A percentile compares a stretch with the other conserved stretches of the same genome.
Evolutionary conservation across 2,888 invertebrate species (phyloP).

Genomic region (Asteroscopus sphinx): DNA sequence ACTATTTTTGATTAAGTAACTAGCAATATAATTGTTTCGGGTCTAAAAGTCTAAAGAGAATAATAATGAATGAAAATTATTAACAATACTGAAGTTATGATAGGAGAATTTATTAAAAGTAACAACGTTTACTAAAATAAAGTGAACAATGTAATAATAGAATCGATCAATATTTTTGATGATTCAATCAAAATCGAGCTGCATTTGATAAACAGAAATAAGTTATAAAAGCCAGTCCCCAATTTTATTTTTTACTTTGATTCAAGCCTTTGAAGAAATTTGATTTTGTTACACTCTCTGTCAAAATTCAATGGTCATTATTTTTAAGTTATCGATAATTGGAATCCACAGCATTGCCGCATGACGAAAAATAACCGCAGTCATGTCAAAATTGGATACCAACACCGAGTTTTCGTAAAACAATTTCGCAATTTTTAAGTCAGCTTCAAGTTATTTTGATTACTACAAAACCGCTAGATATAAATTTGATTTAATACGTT

Average conservation of each 20-base stretch:
- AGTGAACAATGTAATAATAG: slow-evolving; percentile 3
- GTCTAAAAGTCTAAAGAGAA: neutral
- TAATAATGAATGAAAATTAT: slow-evolving; percentile 6
- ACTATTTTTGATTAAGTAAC: slow-evolving; percentile 15
- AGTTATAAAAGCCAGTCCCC: neutral
- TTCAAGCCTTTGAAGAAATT: slow-evolving; percentile 20
- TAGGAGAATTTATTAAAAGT: neutral
- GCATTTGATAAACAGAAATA: slow-evolving; percentile 18
- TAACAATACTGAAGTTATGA: neutral
- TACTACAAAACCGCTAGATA: slow-evolving; percentile 46
- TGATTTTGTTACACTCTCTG: slow-evolving; percentile 39
- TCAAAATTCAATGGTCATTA: slow-evolving; percentile 25
- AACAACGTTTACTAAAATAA: too few species aligned
- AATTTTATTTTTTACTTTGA: too few species aligned
- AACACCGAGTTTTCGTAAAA: slow-evolving; percentile 61
- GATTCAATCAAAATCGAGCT: slow-evolving; percentile 2
- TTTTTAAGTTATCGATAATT: slow-evolving; percentile 53
- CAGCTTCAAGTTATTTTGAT: slow-evolving; percentile 51
- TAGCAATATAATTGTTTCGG: neutral
- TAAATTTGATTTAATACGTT: slow-evolving; percentile 40
- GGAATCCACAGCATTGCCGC: slow-evolving; percentile 58
- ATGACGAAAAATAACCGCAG: slow-evolving; percentile 70
- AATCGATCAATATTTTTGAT: slow-evolving; percentile 10
- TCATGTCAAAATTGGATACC: slow-evolving; percentile 63
- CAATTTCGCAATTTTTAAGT: slow-evolving; percentile 62